Evolutionary conservation across 1,140 invertebrate species (phyloP).

Genomic region (Pissodes strobi): DNA sequence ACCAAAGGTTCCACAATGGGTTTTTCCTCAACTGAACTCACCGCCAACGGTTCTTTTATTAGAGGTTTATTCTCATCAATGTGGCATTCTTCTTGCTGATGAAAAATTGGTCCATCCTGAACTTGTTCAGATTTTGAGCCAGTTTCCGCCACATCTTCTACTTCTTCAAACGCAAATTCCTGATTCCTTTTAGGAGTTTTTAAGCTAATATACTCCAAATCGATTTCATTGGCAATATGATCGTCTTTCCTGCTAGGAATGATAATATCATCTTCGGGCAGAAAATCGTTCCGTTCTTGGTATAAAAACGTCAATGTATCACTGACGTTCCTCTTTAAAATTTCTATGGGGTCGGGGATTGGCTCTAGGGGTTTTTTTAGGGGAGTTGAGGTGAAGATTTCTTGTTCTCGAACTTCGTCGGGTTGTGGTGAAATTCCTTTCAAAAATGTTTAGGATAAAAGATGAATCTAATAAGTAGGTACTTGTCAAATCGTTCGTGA

Average conservation of each 20-base stretch:
- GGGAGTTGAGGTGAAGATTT: constrained; percentile 38
- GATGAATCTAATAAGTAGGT: not conserved
- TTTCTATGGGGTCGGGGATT: constrained; percentile 42
- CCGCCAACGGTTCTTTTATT: not conserved
- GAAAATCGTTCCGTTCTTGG: constrained; percentile 54
- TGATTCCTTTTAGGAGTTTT: constrained; percentile 38
- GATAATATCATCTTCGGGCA: constrained; percentile 52
- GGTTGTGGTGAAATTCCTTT: constrained; percentile 37
- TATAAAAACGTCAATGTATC: constrained; percentile 54
- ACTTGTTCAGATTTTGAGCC: not conserved
- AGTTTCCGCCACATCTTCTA: not conserved
- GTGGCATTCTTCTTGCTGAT: too few relatives aligned
- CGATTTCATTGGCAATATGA: constrained; percentile 49
- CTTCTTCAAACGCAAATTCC: constrained; percentile 19
- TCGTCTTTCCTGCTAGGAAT: constrained; percentile 54
- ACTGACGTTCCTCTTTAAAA: constrained; percentile 50
- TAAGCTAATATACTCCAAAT: constrained; percentile 45
- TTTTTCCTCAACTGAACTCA: not conserved
- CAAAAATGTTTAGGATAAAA: constrained; percentile 35
- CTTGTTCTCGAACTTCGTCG: constrained; percentile 18
- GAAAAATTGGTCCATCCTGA: not conserved
- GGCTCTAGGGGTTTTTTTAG: constrained; percentile 18
- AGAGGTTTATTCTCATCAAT: not conserved
- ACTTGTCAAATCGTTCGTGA: constrained; percentile 7
- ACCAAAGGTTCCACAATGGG: not conserved